Base-by-base conservation (phyloP, 1,140 invertebrate genomes). In the Drosophila truncata region DNA sequence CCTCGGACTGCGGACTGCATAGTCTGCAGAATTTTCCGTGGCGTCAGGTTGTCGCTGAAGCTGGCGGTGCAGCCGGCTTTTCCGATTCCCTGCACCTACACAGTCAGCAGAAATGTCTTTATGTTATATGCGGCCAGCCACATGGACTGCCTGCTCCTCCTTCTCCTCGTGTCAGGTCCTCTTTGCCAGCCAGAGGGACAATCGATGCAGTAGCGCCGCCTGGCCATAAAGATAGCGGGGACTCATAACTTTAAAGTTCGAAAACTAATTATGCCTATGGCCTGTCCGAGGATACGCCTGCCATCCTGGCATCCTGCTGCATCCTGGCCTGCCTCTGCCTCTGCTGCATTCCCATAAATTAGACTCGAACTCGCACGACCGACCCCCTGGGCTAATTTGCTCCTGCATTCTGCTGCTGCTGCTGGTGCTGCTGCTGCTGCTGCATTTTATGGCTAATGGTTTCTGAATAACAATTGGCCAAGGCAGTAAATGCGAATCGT, bases 191-290 rank as follows among this genome's bases (percentile, higher is more conserved):
- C 54, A 29, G 33, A 46, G 20, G 29, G 41, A 42, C 47, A 61
- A 42, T 60, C 73, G 31, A 76, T 44, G 46, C 31, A 18, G 35
- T 31, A 52, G 41, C 73, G 50, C 33, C 60, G 81, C 61, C 73
- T 81, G 80, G 80, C 63, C 84, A 88, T 88, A 88, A 88, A 88
- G 84, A 88, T 88, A 88, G 85, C 85, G 82, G 29, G 42, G n/a
- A 70, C 66, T 78, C 84, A 88, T 88, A 88, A 90, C 85, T 90
- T 90, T 82, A 90, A 90, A 90, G 86, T 90, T 90, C 85, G 86
- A 90, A 90, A 90, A 90, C 85, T 90, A 90, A 90, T 90, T 90
- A 90, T 91, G 85, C 81, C 83, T 82, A 87, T 62, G 83, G 79
- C 83, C 67, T 71, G 69, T 49, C 49, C 63, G 71, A 62, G 72